Conservation (phyloP, 2,797 vertebrate species). For the Squalus acanthias region DNA sequence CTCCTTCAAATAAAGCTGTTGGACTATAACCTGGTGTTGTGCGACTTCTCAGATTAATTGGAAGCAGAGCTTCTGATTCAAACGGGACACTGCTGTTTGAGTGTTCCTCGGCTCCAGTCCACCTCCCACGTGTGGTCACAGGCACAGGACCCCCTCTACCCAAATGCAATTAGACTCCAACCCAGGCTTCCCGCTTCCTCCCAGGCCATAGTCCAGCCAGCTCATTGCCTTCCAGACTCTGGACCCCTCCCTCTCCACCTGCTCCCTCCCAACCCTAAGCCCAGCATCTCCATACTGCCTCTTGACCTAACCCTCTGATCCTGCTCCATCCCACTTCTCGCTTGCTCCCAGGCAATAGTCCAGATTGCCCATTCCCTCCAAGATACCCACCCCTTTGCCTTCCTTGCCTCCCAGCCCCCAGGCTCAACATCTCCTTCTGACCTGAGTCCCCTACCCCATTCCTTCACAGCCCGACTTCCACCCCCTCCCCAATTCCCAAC, state of each 20-base stretch:
- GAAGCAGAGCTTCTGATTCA: not conserved
- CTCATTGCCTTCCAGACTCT: not conserved
- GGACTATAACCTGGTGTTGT: too few species aligned
- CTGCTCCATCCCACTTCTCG: not conserved
- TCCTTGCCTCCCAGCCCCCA: not conserved
- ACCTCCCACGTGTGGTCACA: not conserved
- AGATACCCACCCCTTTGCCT: not conserved
- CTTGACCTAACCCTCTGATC: not conserved
- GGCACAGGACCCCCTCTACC: not conserved
- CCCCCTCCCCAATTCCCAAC: not conserved
- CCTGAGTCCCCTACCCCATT: not conserved
- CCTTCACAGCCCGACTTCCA: not conserved
- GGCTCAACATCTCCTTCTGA: not conserved
- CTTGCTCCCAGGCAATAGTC: not conserved
- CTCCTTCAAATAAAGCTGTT: too few species aligned
- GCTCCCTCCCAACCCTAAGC: not conserved
- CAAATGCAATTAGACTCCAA: not conserved
- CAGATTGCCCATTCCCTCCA: not conserved
- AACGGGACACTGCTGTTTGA: not conserved
- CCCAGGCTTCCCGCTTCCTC: not conserved
- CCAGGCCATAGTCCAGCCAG: not conserved
- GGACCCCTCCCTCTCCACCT: not conserved
- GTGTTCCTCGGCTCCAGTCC: not conserved
- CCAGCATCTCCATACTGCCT: not conserved
- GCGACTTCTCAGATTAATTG: too few species aligned